Evolutionary conservation across 2,113 vertebrate genomes (phyloP), one percentile per base, ranked within the genome.

Genomic region (Ammodytes dubius): DNA sequence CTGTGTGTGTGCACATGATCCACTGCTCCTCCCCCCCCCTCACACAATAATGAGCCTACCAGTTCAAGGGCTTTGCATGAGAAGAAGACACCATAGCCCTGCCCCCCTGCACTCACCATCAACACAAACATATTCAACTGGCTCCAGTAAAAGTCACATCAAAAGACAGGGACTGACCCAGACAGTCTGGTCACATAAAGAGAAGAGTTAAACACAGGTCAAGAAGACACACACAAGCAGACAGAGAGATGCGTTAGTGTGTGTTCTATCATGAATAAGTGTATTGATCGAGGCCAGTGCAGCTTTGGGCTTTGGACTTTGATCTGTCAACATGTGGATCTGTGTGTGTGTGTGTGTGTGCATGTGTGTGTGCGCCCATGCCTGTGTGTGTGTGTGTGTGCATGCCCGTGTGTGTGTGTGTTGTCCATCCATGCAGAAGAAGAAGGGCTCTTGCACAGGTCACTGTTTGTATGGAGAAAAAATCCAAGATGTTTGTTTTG

Each of bases 241-340:
- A 37, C 27, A 27, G 7, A 52, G 6, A 73, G 39, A 39, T 87
- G 66, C 61, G 46, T 7, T 14, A 40, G 50, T 39, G 77, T 72
- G 65, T 58, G 71, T 69, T 74, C 78, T 53, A 69, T 74, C 7
- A 2, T 87, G 84, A 90, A 86, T 86, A 73, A 73, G 83, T 60
- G 64, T 72, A 90, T 89, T 92, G 86, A 91, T 89, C 1, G 14
- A 80, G 71, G 64, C 65, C 53, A 57, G 52, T 17, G 70, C 81
- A 45, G 77, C 70, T 86, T 63, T 79, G 71, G 88, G 77, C 70
- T 86, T 63, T 79, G 71, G 88, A 90, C 91, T 90, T 93, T 92
- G 92, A 88, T 89, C 90, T 87, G 89, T 92, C 86, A 89, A 89
- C 84, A 90, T 53, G 52, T 74, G 61, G 66, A 79, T 61, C 9